Conservation (phyloP, 2,797 vertebrate species). For the Cynopterus sphinx region DNA sequence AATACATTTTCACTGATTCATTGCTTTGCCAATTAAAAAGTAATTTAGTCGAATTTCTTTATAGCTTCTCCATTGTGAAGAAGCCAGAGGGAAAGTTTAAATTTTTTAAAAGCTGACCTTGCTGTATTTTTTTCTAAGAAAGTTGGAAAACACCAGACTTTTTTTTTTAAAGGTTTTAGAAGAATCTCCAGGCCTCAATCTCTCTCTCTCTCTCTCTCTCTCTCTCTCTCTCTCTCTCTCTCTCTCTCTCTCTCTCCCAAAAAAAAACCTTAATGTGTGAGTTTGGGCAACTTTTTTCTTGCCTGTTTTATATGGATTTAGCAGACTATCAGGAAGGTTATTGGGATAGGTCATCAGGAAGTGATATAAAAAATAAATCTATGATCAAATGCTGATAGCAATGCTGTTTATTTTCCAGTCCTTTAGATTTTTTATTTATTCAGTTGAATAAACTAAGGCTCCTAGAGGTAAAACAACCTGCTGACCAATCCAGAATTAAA, state of each 20-base stretch:
- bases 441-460: background rate
- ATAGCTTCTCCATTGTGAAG: constrained; percentile 41
- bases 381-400: background rate
- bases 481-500: background rate
- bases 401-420: background rate
- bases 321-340: background rate
- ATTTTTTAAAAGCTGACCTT: constrained; percentile 51
- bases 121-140: background rate
- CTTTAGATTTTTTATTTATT: background rate
- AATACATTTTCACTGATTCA: constrained; percentile 57
- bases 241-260: background rate
- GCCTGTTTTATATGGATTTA: background rate
- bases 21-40: constrained; percentile 67
- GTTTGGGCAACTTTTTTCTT: background rate
- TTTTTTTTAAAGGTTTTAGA: background rate
- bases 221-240: background rate
- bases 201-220: background rate
- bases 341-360: background rate
- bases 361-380: background rate
- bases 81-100: constrained; percentile 29
- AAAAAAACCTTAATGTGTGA: background rate
- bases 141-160: background rate
- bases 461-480: background rate
- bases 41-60: constrained; percentile 54
- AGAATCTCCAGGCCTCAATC: background rate